Conservation (phyloP, 35 echinoderm and acorn worm genomes). For the Lytechinus variegatus region DNA sequence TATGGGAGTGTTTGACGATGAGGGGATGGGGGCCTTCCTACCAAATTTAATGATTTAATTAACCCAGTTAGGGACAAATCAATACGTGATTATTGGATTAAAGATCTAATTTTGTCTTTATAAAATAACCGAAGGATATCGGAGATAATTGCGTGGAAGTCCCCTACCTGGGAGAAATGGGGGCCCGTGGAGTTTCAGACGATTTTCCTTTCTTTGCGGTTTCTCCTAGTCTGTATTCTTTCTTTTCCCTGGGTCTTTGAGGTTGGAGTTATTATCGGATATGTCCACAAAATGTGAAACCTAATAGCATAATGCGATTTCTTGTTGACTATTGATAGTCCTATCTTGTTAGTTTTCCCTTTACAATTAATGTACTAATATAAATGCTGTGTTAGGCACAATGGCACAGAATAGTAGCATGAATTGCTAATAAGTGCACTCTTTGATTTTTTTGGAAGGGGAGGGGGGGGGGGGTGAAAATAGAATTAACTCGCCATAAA, state of each 20-base stretch:
- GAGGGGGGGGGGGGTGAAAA: no score
- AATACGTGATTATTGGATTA: not conserved
- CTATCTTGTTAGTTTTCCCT: no score
- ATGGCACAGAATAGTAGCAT: no score
- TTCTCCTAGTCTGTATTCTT: not conserved
- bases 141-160: not conserved
- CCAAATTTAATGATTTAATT: not conserved
- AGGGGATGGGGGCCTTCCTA: not conserved
- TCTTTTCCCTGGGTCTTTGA: not conserved
- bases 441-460: no score
- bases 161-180: not conserved
- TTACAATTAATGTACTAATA: no score
- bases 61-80: not conserved
- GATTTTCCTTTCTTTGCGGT: not conserved
- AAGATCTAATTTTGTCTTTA: not conserved
- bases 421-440: no score
- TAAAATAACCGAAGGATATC: not conserved
- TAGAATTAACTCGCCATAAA: no score
- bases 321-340: no score
- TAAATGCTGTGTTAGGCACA: no score
- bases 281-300: not conserved
- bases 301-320: not conserved
- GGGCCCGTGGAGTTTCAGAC: not conserved
- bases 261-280: not conserved
- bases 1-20: no score